Conservation (phyloP, 2,797 vertebrate genomes). For the Myiotriccus ornatus region DNA sequence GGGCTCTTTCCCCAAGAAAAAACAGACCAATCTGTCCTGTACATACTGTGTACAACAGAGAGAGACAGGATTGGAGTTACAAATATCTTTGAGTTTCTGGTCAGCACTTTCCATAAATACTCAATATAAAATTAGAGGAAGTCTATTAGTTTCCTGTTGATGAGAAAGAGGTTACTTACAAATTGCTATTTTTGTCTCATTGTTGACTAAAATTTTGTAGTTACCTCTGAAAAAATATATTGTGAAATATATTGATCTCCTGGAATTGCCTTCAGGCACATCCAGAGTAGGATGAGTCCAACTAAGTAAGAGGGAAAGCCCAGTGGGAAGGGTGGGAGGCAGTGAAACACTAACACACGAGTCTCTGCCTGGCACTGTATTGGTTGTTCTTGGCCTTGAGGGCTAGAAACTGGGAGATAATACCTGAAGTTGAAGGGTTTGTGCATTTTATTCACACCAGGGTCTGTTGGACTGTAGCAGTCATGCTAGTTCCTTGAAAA, state of each 20-base stretch:
- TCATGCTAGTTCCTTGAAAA: neutral
- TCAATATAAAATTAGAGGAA: neutral
- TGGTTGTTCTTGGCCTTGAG: neutral
- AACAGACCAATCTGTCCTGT: neutral
- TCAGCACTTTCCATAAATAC: neutral
- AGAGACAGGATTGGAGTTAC: neutral
- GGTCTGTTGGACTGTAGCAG: neutral
- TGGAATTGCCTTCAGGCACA: neutral
- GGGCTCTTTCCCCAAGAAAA: neutral
- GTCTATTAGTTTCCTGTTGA: neutral
- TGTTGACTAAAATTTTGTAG: neutral
- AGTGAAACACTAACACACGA: neutral
- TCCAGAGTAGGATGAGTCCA: neutral
- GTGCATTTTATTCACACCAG: neutral
- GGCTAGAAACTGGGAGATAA: neutral
- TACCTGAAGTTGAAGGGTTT: neutral
- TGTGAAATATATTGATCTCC: neutral
- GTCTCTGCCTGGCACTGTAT: accelerated
- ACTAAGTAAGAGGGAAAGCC: neutral
- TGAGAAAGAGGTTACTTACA: neutral
- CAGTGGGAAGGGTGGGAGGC: accelerated
- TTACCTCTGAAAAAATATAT: neutral
- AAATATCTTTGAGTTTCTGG: neutral
- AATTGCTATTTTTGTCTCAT: neutral
- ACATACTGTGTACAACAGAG: neutral